Base-by-base conservation (phyloP, 2,797 vertebrate species). In the Artibeus jamaicensis region DNA sequence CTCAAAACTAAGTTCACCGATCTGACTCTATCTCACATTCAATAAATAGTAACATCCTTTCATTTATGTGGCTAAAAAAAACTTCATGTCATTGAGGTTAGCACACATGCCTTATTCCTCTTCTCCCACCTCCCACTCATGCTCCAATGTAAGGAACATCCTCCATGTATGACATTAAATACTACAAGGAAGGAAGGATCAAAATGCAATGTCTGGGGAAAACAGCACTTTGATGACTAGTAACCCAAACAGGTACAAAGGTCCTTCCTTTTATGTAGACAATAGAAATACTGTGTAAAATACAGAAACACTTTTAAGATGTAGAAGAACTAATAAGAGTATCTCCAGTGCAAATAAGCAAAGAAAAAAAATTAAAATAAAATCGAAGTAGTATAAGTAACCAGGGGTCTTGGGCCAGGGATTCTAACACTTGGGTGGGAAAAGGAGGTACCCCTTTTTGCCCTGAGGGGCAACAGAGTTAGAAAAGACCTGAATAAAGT, bases 381-480 rank as follows among this genome's bases (percentile, higher is more conserved):
- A 67, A 70, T 85, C 7, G 24, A 85, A 50, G 15, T 57, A 37
- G 12, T 76, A 29, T 92, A 44, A 65, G 9, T n/a, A 93, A 74
- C 39, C 26, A n/a, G 32, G 32, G 48, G 73, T 19, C 1, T 4
- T 22, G 42, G 11, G 0, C 5, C 26, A 2, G 5, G 5, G 32
- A 65, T 15, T 65, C 34, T 34, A 71, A 86, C 0, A 26, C 2
- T 11, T 6, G 44, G 21, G 10, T 44, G 11, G 37, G 22, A 37
- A 81, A 62, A 62, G 10, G 71, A 67, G 42, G 29, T 0, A 5
- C 2, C 8, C 1, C 19, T 53, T 29, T 39, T 1, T 29, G 18
- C 1, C 22, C 2, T 32, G 14, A 11, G 22, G 26, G 91, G 3
- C 22, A 24, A 67, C 46, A 37, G n/a, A 44, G 24, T 29, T 4